These are phyloP conservation scores for Subacronicta megacephala DNA, from an alignment of 2,888 invertebrate genomes.

Conservation along the genomic window DNA sequence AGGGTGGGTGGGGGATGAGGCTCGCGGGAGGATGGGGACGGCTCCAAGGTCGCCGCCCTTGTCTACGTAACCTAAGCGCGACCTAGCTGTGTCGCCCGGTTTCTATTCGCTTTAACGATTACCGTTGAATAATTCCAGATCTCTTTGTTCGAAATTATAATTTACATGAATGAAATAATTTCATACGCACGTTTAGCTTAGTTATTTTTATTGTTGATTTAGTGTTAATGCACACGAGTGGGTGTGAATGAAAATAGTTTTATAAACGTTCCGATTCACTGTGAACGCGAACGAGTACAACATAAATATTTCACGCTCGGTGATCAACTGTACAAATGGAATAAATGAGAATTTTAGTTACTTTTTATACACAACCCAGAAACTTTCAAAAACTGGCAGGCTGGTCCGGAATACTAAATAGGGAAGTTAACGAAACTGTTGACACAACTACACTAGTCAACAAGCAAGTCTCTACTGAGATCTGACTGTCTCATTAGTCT, in stretches of 20 bases:
- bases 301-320: constrained; percentile 42
- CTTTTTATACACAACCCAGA: constrained; percentile 20
- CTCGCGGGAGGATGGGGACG: constrained; percentile 43
- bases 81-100: constrained; percentile 80
- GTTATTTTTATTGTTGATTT: constrained; percentile 29
- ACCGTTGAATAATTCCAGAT: constrained; percentile 71
- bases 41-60: constrained; percentile 86
- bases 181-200: constrained; percentile 15
- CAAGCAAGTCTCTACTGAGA: too few relatives aligned
- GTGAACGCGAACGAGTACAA: constrained; percentile 24
- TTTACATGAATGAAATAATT: constrained; percentile 48
- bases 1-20: constrained; percentile 36
- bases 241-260: constrained; percentile 40
- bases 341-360: constrained; percentile 35
- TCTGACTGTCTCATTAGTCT: too few relatives aligned
- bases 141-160: constrained; percentile 45
- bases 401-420: constrained; percentile 33
- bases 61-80: constrained; percentile 82
- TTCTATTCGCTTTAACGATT: constrained; percentile 74
- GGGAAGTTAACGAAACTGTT: constrained; percentile 12
- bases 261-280: constrained; percentile 36
- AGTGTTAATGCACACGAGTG: constrained; percentile 23
- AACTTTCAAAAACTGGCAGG: constrained; percentile 15
- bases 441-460: constrained; percentile 16
- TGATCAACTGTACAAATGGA: constrained; percentile 33